Percentiles rank a stretch among this genome's conserved stretches.
Evolutionary conservation across 2,888 invertebrate genomes (phyloP).

Genomic region (Apodemia duryi): DNA sequence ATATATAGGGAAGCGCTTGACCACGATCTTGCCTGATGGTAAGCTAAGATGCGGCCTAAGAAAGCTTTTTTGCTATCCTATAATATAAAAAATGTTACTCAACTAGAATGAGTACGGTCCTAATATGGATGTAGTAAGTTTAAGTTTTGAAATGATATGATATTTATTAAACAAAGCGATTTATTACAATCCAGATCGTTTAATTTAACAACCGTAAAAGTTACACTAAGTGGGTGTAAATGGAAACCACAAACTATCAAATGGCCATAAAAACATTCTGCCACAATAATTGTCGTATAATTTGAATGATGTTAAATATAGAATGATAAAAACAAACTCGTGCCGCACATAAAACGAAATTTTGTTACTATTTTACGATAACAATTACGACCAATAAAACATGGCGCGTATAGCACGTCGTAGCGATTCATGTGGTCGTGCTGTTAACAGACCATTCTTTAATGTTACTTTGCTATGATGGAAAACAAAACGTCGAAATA

Average conservation of each 20-base stretch:
- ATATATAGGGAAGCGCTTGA: too few relatives aligned
- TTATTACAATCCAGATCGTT: slow-evolving; percentile 6
- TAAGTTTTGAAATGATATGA: not conserved
- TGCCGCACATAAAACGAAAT: slow-evolving; percentile 75
- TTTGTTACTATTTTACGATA: slow-evolving; percentile 78
- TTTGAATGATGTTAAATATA: slow-evolving; percentile 47
- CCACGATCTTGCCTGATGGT: too few relatives aligned
- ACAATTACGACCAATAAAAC: slow-evolving; percentile 78
- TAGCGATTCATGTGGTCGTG: slow-evolving; percentile 69
- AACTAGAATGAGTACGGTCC: too few relatives aligned
- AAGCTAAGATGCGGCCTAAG: too few relatives aligned
- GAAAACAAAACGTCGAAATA: slow-evolving; percentile 5
- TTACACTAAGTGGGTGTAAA: slow-evolving; percentile 39
- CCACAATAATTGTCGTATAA: slow-evolving; percentile 64
- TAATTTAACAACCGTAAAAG: slow-evolving; percentile 23
- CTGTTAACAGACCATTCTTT: slow-evolving; percentile 62
- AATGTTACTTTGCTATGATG: slow-evolving; percentile 30
- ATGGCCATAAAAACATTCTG: slow-evolving; percentile 62
- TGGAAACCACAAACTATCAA: slow-evolving; percentile 53
- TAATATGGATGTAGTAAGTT: not conserved
- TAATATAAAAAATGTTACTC: too few relatives aligned
- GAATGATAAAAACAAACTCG: slow-evolving; percentile 69
- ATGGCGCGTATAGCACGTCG: slow-evolving; percentile 67
- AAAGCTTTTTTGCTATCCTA: too few relatives aligned
- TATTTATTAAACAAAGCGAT: not conserved